phyloP scores from a whole-genome alignment of 2,113 vertebrate species.

The Callorhinus ursinus region DNA sequence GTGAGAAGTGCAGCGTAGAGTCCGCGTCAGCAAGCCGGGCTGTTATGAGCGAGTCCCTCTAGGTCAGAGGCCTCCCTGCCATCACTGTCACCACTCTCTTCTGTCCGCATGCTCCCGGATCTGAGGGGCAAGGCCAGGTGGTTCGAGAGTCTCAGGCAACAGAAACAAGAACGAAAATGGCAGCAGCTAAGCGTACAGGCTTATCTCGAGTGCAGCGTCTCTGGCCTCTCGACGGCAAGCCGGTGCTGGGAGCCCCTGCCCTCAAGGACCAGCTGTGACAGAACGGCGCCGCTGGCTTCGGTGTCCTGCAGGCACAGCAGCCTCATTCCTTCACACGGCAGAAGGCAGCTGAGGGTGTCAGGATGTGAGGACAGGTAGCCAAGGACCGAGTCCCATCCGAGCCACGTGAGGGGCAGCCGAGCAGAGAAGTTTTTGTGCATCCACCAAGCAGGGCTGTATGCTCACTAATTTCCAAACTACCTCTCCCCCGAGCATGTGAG shows the following conservation, averaged over 20 bases:
- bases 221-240: not conserved
- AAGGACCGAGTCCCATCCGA: not conserved
- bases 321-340: not conserved
- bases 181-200: not conserved
- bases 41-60: not conserved
- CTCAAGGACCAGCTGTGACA: not conserved
- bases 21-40: not conserved
- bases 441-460: not conserved
- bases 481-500: constrained; percentile 62
- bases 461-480: constrained; percentile 40
- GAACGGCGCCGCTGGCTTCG: constrained; percentile 10
- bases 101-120: not conserved
- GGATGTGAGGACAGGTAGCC: not conserved
- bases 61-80: not conserved
- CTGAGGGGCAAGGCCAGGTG: not conserved
- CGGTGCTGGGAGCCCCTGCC: not conserved
- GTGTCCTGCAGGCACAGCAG: not conserved
- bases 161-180: not conserved
- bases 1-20: not conserved
- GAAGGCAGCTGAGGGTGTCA: not conserved
- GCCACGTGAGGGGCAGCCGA: not conserved
- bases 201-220: not conserved
- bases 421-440: not conserved
- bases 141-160: not conserved
- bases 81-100: not conserved